Evolutionary conservation across 2,888 invertebrate species (phyloP).

Genomic region (Therioaphis trifolii): DNA sequence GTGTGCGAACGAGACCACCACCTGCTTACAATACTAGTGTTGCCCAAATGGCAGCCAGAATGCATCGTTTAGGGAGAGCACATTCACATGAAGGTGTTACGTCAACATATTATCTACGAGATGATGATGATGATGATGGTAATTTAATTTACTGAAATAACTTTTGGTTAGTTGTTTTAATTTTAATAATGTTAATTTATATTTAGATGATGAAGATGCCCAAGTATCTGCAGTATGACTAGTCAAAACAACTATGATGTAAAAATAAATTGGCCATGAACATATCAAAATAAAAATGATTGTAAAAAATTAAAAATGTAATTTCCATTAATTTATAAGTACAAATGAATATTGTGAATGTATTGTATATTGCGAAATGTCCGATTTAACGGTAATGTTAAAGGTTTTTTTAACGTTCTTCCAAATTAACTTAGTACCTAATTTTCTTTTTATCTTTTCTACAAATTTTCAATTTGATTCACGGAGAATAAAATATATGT

Average conservation of each 20-base stretch:
- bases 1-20: conserved; percentile 71
- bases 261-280: conserved; percentile 55
- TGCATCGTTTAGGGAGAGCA: conserved; percentile 83
- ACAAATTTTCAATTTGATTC: conserved; percentile 48
- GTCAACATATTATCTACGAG: conserved; percentile 63
- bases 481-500: neutral
- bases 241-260: conserved; percentile 51
- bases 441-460: conserved; percentile 61
- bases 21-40: conserved; percentile 84
- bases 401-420: conserved; percentile 38
- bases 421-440: conserved; percentile 48
- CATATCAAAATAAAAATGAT: conserved; percentile 58
- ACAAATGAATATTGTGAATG: conserved; percentile 36
- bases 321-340: conserved; percentile 59
- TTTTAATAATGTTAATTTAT: neutral
- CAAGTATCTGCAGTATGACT: conserved; percentile 75
- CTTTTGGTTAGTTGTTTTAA: neutral
- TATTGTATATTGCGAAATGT: conserved; percentile 27
- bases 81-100: conserved; percentile 90
- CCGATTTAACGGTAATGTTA: conserved; percentile 15
- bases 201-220: conserved; percentile 72
- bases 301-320: conserved; percentile 38
- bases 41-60: conserved; percentile 83
- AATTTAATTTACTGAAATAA: conserved; percentile 2
- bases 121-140: conserved; percentile 66